These are phyloP conservation scores for Drosophila miranda DNA, from an alignment of 1,140 invertebrate species.

Conservation along the genomic window DNA sequence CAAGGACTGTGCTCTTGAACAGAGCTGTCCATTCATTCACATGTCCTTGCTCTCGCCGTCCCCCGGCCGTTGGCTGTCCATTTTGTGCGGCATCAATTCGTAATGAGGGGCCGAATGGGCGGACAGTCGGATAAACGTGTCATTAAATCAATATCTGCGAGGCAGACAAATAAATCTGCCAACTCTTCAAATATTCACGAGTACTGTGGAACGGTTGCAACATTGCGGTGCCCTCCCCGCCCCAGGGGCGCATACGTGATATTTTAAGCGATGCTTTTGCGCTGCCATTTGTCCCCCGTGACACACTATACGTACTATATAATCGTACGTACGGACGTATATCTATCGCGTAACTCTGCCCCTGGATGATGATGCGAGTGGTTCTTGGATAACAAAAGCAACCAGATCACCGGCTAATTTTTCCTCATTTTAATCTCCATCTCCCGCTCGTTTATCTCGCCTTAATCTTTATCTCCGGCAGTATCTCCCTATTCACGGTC, in stretches of 20 bases:
- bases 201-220: conserved; percentile 30
- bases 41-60: conserved; percentile 20
- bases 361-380: too few relatives aligned
- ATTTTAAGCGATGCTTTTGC: conserved; percentile 24
- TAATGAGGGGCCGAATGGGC: conserved; percentile 33
- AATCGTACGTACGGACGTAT: neutral
- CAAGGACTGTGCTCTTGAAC: conserved; percentile 31
- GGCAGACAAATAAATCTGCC: conserved; percentile 45
- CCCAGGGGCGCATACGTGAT: conserved; percentile 54
- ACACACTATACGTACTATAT: conserved; percentile 3
- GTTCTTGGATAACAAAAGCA: neutral
- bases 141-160: conserved; percentile 62
- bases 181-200: conserved; percentile 53
- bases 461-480: conserved; percentile 23
- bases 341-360: too few relatives aligned
- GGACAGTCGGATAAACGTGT: conserved; percentile 33
- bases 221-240: neutral
- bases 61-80: conserved; percentile 11
- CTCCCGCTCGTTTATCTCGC: conserved; percentile 20
- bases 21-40: conserved; percentile 16
- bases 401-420: conserved; percentile 45
- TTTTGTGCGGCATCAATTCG: conserved; percentile 52
- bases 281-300: conserved; percentile 16
- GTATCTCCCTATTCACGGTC: conserved; percentile 33
- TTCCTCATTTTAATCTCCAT: conserved; percentile 21